Evolutionary conservation across 1,140 invertebrate species (phyloP), one percentile per base, ranked within the genome.

Genomic region (Chionoecetes opilio): DNA sequence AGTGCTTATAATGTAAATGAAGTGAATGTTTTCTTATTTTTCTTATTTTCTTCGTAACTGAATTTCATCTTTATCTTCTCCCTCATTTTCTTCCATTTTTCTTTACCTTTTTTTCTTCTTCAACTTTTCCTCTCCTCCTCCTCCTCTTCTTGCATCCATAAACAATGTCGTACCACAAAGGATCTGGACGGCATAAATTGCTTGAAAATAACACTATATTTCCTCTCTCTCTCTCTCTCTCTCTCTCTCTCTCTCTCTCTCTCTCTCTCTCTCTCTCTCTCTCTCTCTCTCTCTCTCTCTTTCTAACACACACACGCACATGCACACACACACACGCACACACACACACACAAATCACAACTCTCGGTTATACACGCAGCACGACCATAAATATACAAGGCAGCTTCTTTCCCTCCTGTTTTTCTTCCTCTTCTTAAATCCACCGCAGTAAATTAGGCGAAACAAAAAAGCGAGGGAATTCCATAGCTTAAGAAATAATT

Each of bases 401-500:
- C 11, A 53, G 46, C 46, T 53, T 53, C 2, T 53, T 53, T 53
- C 46, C 21, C 21, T 53, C 11, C 9, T 2, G 11, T 17, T 9
- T 17, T 53, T 1, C 46, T 53, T 53, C 46, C 21, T 53, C 46
- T 53, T 53, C 46, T 53, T 0, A 75, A 75, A 26, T 75, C 63
- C 63, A 75, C 63, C 1, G 21, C 63, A 75, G 63, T 75, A n/a
- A 75, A 75, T 75, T n/a, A 75, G 8, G n/a, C 6, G 26, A 75
- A 75, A 75, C 2, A 75, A n/a, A 53, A 17, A 17, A 17, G 46
- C 9, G 46, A 17, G 63, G 63, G 8, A 75, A 75, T 75, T 75
- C 63, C 63, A 75, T n/a, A n/a, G 63, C 63, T 75, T 75, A 75
- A 75, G n/a, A 75, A 75, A 75, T 75, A 75, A 75, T 75, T 75